Conservation (phyloP, 2,888 invertebrate species). For the Dugesia japonica region DNA sequence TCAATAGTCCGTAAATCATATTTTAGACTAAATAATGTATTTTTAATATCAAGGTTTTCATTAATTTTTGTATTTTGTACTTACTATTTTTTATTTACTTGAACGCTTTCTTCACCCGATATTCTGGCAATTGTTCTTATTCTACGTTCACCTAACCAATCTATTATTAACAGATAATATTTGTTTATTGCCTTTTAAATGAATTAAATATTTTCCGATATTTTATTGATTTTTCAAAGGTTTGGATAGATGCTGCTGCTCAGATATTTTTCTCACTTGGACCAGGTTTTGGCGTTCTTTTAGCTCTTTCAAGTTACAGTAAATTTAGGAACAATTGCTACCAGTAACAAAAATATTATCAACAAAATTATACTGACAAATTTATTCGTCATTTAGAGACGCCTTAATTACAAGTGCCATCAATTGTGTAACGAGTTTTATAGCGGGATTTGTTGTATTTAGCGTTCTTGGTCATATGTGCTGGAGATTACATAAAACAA, state of each 20-base stretch:
- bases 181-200: not conserved
- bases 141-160: too few species aligned
- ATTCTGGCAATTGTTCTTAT: too few species aligned
- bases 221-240: constrained; percentile 51
- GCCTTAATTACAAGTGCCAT: constrained; percentile 37
- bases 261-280: constrained; percentile 83
- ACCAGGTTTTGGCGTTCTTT: constrained; percentile 73
- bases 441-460: constrained; percentile 42
- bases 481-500: constrained; percentile 65
- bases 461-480: constrained; percentile 58
- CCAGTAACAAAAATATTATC: constrained; percentile 45
- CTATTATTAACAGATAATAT: not conserved
- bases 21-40: too few species aligned
- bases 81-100: too few species aligned
- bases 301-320: constrained; percentile 78
- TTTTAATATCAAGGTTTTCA: too few species aligned
- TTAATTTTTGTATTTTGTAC: too few species aligned
- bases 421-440: constrained; percentile 36
- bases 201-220: not conserved
- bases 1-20: too few species aligned
- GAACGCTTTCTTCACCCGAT: too few species aligned
- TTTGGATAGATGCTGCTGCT: constrained; percentile 81
- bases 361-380: not conserved
- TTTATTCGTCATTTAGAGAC: constrained; percentile 36
- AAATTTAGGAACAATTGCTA: constrained; percentile 72